Conservation (phyloP, 2,888 invertebrate genomes). For the Synergus japonicus region DNA sequence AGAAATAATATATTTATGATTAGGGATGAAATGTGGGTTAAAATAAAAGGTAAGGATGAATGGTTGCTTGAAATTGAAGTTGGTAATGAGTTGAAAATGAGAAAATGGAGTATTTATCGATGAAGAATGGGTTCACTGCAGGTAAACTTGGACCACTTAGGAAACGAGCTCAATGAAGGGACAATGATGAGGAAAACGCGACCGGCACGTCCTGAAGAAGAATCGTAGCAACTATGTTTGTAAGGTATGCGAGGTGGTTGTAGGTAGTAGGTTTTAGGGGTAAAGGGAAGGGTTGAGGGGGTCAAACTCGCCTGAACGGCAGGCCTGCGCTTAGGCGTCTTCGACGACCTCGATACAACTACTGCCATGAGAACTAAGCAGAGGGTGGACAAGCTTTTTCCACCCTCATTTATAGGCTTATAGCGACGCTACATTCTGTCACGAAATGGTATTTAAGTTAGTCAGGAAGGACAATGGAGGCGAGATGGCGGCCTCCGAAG, state of each 20-base stretch:
- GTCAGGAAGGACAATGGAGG: conserved; percentile 6
- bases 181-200: conserved; percentile 29
- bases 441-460: conserved; percentile 30
- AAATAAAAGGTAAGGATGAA: too few relatives aligned
- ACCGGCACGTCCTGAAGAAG: conserved; percentile 39
- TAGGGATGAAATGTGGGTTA: too few relatives aligned
- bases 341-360: conserved; percentile 64
- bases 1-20: too few relatives aligned
- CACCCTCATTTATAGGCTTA: conserved; percentile 33
- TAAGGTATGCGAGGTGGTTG: conserved; percentile 36
- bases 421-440: conserved; percentile 25
- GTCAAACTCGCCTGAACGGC: conserved; percentile 50
- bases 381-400: conserved; percentile 30
- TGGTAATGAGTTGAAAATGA: too few relatives aligned
- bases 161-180: conserved; percentile 22
- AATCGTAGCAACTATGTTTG: conserved; percentile 45
- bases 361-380: conserved; percentile 42
- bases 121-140: conserved; percentile 21
- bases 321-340: conserved; percentile 64
- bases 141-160: conserved; percentile 30
- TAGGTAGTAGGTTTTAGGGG: conserved; percentile 49
- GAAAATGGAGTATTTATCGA: background rate
- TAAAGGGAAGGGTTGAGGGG: conserved; percentile 48
- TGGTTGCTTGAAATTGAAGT: too few relatives aligned
- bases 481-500: conserved; percentile 5